Base-by-base conservation (phyloP, 2,888 invertebrate genomes). In the Agonopterix heracliana region DNA sequence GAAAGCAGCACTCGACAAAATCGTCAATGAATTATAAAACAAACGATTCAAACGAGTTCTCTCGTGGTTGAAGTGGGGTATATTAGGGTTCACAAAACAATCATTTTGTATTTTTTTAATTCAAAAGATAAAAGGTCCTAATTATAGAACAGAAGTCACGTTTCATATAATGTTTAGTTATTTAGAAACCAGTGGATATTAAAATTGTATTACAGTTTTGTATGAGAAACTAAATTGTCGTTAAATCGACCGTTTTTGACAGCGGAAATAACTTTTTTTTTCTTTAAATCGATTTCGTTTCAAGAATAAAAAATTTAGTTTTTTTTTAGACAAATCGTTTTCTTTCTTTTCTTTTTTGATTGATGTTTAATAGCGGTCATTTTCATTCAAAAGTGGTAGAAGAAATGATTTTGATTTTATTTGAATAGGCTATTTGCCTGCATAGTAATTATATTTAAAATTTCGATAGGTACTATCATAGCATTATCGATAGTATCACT, bases 141-240 rank as follows among this genome's bases (percentile, higher is more conserved):
- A 86, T 85, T 71, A 78, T 60, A 66, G 26, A 47, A 76, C 84
- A 71, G 82, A 62, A 84, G 86, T 85, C 87, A 87, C 86, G 86
- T 85, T 61, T 52, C 56, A 57, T 60, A 65, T 78, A 77, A 78
- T 77, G 60, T 61, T 66, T 71, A 60, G 73, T 74, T 68, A 79
- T 81, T 78, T 80, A 67, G 65, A 58, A 66, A 68, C 68, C 67
- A 68, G 41, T 35, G 34, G 46, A 72, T 72, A 82, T 83, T 81
- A 81, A 81, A 80, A 74, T 75, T 69, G 72, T 79, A 82, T 84
- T 81, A 83, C 70, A 70, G 51, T 59, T 26, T 26, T 26, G 50
- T 60, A 65, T 74, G 78, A 80, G 76, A 68, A 49, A 53, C 65
- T 68, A 78, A 80, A 83, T 74, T 72, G 77, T 76, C 75, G 74